phyloP scores from a whole-genome alignment of 2,888 invertebrate genomes.

The Trichacis sp. region DNA sequence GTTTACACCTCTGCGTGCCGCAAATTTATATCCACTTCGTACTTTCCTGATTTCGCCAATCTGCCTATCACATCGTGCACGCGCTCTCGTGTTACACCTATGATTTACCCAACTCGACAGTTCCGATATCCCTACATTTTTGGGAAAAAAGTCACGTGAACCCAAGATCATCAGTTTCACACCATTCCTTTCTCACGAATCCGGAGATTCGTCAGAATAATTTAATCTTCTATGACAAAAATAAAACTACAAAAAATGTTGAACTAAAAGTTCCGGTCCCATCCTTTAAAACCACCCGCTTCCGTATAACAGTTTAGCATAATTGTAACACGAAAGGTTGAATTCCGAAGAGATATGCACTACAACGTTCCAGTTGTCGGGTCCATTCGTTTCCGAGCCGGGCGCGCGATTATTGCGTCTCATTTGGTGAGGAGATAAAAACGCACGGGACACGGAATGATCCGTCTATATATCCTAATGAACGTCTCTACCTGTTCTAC shows the following conservation, averaged over 20 bases:
- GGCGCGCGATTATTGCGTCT: conserved; percentile 54
- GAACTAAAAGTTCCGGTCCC: too few species aligned
- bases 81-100: conserved; percentile 37
- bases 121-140: background rate
- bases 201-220: too few species aligned
- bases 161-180: too few species aligned
- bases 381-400: conserved; percentile 41
- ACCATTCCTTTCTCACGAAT: too few species aligned
- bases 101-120: conserved; percentile 45
- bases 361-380: conserved; percentile 19
- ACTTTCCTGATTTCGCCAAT: conserved; percentile 36
- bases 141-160: background rate
- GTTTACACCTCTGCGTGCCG: conserved; percentile 50
- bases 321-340: conserved; percentile 6
- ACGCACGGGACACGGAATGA: conserved; percentile 52
- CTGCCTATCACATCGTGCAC: conserved; percentile 39
- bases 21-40: conserved; percentile 54
- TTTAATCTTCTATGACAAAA: too few species aligned
- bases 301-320: background rate
- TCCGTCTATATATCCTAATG: conserved; percentile 66
- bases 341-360: background rate
- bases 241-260: too few species aligned
- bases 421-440: conserved; percentile 54
- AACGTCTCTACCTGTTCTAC: conserved; percentile 61
- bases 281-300: background rate